A percentile compares a stretch with the other conserved stretches of the same genome.
These are phyloP conservation scores for Trematomus bernacchii DNA, from an alignment of 2,797 vertebrate genomes.

Conservation along the genomic window DNA sequence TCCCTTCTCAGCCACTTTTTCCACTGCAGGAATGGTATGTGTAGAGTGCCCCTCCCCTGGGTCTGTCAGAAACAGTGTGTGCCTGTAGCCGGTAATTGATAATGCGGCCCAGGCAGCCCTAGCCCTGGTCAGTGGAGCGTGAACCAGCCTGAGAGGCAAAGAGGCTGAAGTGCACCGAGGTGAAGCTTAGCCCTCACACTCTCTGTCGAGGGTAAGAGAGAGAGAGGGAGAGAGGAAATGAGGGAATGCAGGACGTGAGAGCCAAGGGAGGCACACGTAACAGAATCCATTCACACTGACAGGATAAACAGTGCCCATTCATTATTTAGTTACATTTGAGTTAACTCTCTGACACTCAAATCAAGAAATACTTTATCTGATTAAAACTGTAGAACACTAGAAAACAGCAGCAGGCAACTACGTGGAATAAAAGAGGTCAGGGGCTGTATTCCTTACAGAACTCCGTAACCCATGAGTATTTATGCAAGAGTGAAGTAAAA, in stretches of 20 bases:
- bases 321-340: slow-evolving; percentile 55
- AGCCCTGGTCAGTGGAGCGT: slow-evolving; percentile 78
- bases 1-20: slow-evolving; percentile 44
- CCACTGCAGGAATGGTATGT: slow-evolving; percentile 71
- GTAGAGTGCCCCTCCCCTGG: slow-evolving; percentile 71
- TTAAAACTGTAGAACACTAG: slow-evolving; percentile 17
- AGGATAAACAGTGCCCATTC: slow-evolving; percentile 57
- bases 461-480: slow-evolving; percentile 4
- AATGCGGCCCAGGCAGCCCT: slow-evolving; percentile 77
- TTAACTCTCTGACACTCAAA: slow-evolving; percentile 35
- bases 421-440: slow-evolving; percentile 7
- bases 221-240: slow-evolving; percentile 13
- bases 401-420: not conserved
- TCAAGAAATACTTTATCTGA: slow-evolving; percentile 20
- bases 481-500: slow-evolving; percentile 15
- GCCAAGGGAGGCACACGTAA: slow-evolving; percentile 50
- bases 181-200: slow-evolving; percentile 69
- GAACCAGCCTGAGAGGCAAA: slow-evolving; percentile 77
- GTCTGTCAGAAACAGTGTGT: slow-evolving; percentile 79
- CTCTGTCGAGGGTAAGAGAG: slow-evolving; percentile 55
- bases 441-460: slow-evolving; percentile 18
- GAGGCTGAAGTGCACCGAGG: slow-evolving; percentile 69
- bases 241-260: slow-evolving; percentile 42
- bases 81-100: slow-evolving; percentile 84
- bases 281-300: slow-evolving; percentile 54